Percentiles rank a stretch among this genome's conserved stretches.
Evolutionary conservation across 2,888 invertebrate species (phyloP).

Genomic region (Orchesella flavescens): DNA sequence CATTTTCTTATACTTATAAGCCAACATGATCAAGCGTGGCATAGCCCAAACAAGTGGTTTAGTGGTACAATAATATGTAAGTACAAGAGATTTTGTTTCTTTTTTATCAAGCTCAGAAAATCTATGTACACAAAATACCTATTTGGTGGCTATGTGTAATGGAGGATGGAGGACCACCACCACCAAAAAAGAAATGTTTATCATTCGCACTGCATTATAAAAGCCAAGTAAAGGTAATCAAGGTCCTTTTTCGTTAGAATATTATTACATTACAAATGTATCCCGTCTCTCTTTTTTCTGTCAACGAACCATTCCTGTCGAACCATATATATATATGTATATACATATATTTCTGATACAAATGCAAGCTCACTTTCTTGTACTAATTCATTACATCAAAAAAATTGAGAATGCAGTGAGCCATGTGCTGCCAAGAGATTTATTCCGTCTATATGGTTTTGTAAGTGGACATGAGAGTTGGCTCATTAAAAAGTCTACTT

Average conservation of each 20-base stretch:
- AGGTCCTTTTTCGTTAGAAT: conserved; percentile 23
- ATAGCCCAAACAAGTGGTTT: too few species aligned
- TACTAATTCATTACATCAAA: too few species aligned
- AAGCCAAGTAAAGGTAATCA: conserved; percentile 53
- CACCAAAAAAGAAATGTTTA: conserved; percentile 42
- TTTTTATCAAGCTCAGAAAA: conserved; percentile 19
- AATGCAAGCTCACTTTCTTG: conserved; percentile 30
- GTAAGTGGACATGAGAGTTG: conserved; percentile 10
- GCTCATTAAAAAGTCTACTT: conserved; percentile 29
- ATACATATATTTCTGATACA: conserved; percentile 14
- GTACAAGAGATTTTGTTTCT: neutral
- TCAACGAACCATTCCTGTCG: conserved; percentile 24
- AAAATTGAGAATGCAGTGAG: too few species aligned
- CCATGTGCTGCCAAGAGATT: too few species aligned
- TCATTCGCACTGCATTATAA: conserved; percentile 21
- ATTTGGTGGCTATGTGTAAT: conserved; percentile 2
- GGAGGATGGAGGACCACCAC: conserved; percentile 27
- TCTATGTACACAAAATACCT: conserved; percentile 50
- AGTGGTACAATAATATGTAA: too few species aligned
- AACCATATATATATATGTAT: too few species aligned
- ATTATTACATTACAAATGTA: neutral
- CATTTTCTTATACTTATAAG: too few species aligned
- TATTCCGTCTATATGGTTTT: conserved; percentile 3
- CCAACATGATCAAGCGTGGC: too few species aligned
- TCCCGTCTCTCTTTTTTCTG: conserved; percentile 33